Evolutionary conservation across 2,888 invertebrate genomes (phyloP).

Genomic region (Erebia ligea): DNA sequence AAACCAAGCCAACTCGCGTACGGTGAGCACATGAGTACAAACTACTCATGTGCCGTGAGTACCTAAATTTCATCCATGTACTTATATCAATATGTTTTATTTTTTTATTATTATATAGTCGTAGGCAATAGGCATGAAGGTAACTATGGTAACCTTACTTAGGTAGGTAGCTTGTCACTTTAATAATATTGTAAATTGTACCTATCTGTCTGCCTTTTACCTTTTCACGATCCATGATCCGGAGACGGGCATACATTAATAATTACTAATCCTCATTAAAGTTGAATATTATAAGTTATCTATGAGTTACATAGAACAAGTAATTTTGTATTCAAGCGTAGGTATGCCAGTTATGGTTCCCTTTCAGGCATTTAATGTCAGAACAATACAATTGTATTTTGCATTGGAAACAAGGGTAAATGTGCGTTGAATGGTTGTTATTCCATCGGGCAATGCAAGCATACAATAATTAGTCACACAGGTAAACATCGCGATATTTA

Average conservation of each 20-base stretch:
- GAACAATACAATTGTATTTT: constrained; percentile 7
- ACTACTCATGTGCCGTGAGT: neutral
- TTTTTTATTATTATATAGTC: too few relatives aligned
- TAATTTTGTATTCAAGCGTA: neutral
- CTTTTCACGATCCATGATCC: too few relatives aligned
- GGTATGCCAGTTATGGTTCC: neutral
- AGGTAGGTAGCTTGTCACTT: too few relatives aligned
- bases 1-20: constrained; percentile 1
- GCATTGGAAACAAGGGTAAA: constrained; percentile 10
- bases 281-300: too few relatives aligned
- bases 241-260: too few relatives aligned
- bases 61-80: too few relatives aligned
- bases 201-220: too few relatives aligned
- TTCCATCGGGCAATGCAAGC: constrained; percentile 6
- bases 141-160: too few relatives aligned
- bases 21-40: neutral
- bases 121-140: too few relatives aligned
- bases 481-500: constrained; percentile 9
- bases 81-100: too few relatives aligned
- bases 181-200: too few relatives aligned
- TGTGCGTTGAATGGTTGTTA: constrained; percentile 6
- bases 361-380: neutral
- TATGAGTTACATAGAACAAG: neutral
- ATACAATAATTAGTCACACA: constrained; percentile 20
- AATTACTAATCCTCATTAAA: too few relatives aligned